Conservation (phyloP, 2,888 invertebrate genomes). For the Eilema griseolum region DNA sequence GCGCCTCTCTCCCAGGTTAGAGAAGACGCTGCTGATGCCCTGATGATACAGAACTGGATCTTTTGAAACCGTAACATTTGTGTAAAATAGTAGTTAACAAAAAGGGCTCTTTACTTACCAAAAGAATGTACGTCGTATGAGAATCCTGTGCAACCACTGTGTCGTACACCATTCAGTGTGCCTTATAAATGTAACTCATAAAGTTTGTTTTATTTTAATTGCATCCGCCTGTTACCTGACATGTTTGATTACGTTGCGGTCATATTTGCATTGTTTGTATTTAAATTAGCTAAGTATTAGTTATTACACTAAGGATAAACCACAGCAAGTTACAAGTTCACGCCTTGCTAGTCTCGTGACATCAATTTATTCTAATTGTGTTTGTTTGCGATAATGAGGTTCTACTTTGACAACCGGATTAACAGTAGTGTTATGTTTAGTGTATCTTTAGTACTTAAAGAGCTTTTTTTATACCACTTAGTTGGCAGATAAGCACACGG, state of each 20-base stretch:
- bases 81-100: no score
- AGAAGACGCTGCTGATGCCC: no score
- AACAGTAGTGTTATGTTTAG: no score
- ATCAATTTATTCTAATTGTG: not conserved
- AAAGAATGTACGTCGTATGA: slow-evolving; percentile 7
- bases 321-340: not conserved
- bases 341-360: not conserved
- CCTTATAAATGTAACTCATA: slow-evolving; percentile 36
- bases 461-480: no score
- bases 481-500: no score
- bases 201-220: slow-evolving; percentile 44
- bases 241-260: slow-evolving; percentile 20
- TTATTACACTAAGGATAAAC: slow-evolving; percentile 7
- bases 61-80: no score
- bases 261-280: slow-evolving; percentile 27
- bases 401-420: no score
- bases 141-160: slow-evolving; percentile 17
- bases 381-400: no score
- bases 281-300: slow-evolving; percentile 30
- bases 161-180: not conserved
- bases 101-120: slow-evolving; percentile 30
- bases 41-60: no score
- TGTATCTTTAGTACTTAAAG: no score
- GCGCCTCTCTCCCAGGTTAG: no score
- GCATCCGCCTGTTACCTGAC: slow-evolving; percentile 38